Percentiles rank a stretch among this genome's conserved stretches.
Conservation (phyloP, 2,113 vertebrate genomes). For the Peromyscus maniculatus region DNA sequence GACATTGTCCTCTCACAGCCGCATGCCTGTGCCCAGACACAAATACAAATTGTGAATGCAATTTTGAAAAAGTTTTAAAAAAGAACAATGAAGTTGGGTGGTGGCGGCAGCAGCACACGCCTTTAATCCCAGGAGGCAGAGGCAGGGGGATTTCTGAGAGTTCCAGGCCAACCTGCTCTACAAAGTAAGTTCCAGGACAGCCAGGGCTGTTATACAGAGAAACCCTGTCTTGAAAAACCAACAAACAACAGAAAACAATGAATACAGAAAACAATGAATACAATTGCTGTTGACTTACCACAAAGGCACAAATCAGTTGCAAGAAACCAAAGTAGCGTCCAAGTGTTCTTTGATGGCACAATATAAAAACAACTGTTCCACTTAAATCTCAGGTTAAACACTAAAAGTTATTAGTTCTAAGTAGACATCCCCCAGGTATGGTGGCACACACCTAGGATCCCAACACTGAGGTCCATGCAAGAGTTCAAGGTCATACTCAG, state of each 20-base stretch:
- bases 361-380: neutral
- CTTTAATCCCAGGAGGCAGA: too few species aligned
- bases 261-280: neutral
- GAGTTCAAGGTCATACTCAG: neutral
- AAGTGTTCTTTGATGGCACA: neutral
- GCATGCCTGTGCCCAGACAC: neutral
- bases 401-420: neutral
- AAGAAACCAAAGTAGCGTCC: neutral
- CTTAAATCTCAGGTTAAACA: neutral
- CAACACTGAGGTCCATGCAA: neutral
- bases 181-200: too few species aligned
- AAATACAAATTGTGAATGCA: neutral
- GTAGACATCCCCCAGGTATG: neutral
- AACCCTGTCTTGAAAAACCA: too few species aligned
- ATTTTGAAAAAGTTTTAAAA: neutral
- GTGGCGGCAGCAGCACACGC: too few species aligned
- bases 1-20: neutral
- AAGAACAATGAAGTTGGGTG: too few species aligned
- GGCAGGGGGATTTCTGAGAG: too few species aligned
- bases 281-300: neutral
- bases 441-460: neutral
- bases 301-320: neutral
- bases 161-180: too few species aligned
- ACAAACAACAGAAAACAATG: too few species aligned
- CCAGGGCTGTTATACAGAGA: too few species aligned